Evolutionary conservation across 2,888 invertebrate species (phyloP).

Genomic region (Octodonta nipae): DNA sequence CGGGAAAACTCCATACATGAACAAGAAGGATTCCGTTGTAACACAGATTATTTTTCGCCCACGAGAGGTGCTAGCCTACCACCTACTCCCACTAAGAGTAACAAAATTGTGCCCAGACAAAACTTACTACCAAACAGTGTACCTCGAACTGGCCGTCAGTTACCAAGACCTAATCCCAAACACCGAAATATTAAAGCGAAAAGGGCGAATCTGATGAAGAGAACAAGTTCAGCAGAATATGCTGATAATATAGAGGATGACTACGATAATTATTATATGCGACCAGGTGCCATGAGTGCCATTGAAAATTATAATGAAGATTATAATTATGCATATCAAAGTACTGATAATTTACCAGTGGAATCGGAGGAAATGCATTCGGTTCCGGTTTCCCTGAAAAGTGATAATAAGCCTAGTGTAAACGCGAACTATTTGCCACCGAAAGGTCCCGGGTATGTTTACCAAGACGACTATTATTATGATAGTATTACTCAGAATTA

Average conservation of each 20-base stretch:
- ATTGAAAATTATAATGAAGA: slow-evolving; percentile 48
- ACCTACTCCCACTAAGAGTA: slow-evolving; percentile 33
- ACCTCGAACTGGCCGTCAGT: slow-evolving; percentile 36
- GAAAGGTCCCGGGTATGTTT: slow-evolving; percentile 13
- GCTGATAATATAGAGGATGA: slow-evolving; percentile 26
- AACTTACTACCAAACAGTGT: slow-evolving; percentile 31
- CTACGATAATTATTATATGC: slow-evolving; percentile 32
- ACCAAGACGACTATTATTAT: slow-evolving; percentile 22
- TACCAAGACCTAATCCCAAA: slow-evolving; percentile 35
- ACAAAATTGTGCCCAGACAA: neutral
- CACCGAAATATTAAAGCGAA: slow-evolving; percentile 30
- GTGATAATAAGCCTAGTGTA: slow-evolving; percentile 13
- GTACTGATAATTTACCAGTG: slow-evolving; percentile 44
- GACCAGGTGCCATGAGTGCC: slow-evolving; percentile 32
- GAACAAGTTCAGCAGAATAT: slow-evolving; percentile 34
- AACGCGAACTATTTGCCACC: slow-evolving; percentile 13
- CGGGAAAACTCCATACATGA: slow-evolving; percentile 16
- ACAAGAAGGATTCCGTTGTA: slow-evolving; percentile 25
- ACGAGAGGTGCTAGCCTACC: slow-evolving; percentile 35
- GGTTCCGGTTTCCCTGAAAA: slow-evolving; percentile 9
- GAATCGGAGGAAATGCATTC: slow-evolving; percentile 17
- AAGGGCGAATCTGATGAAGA: slow-evolving; percentile 28
- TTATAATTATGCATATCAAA: slow-evolving; percentile 57
- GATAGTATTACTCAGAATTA: slow-evolving; percentile 23
- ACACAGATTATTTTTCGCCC: slow-evolving; percentile 28